Base-by-base conservation (phyloP, 2,113 vertebrate species). In the Gulo gulo region DNA sequence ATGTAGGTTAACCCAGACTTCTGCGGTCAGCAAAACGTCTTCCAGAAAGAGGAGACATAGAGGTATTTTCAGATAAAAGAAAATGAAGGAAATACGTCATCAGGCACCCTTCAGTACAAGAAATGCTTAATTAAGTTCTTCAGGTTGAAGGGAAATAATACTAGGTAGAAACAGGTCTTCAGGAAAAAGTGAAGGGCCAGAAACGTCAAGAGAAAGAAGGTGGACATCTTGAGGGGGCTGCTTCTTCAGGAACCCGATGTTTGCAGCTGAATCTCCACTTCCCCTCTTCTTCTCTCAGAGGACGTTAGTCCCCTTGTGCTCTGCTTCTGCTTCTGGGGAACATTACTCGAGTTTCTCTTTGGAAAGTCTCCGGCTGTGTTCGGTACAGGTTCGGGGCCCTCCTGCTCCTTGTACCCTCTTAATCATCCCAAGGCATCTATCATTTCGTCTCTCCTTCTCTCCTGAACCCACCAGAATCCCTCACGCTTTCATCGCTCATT, bases 401-500 rank as follows among this genome's bases (percentile, higher is more conserved):
- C n/a, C 47, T 26, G 36, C 11, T 18, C 42, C 12, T 16, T 9
- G 1, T 23, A 45, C 36, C 18, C 36, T 57, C 74, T 31, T 21
- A 55, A 29, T 31, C 42, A n/a, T 7, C 29, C 2, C 2, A 16
- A 29, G 12, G 4, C 24, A 36, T 36, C 3, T 2, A 0, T 29
- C 31, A 20, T 4, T 15, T 45, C 73, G 7, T 29, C 24, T 16
- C 42, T 45, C 65, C 31, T 34, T 45, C 13, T 94, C 47, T 78
- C 31, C 16, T 2, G 24, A 34, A 10, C 39, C 61, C 42, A 0
- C 34, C 34, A 71, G 88, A 16, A 34, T 21, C 26, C 42, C 69
- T 59, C 36, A 15, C 12, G 15, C 34, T 71, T 71, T 52, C 29
- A 1, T 14, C 15, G 71, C 15, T 85, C 52, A 6, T 73, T 42